Conservation (phyloP, 2,888 invertebrate species). For the Drosophila lacicola region DNA sequence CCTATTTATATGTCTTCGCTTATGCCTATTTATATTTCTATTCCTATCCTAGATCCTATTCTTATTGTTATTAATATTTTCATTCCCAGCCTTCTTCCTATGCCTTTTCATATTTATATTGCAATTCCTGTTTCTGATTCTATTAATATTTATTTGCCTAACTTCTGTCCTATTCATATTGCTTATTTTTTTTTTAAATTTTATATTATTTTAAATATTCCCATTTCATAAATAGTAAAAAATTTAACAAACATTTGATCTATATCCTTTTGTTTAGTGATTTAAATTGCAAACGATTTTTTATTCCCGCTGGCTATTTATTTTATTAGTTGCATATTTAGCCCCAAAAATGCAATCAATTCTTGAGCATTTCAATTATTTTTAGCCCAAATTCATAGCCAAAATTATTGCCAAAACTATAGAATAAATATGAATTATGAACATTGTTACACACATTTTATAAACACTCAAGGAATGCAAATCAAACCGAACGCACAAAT, state of each 20-base stretch:
- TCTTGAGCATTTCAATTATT: constrained; percentile 5
- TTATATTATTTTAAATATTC: too few relatives aligned
- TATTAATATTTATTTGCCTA: neutral
- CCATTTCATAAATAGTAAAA: too few relatives aligned
- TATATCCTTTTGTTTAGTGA: neutral
- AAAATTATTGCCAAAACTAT: constrained; percentile 22
- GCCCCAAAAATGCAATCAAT: neutral
- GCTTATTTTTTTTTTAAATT: too few relatives aligned
- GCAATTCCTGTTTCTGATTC: neutral
- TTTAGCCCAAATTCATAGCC: constrained; percentile 1
- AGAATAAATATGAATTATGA: neutral
- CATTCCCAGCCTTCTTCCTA: neutral
- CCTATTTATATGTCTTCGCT: too few relatives aligned
- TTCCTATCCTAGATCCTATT: too few relatives aligned
- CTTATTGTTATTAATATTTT: too few relatives aligned
- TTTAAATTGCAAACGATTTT: neutral
- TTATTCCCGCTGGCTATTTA: too few relatives aligned
- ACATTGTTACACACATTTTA: neutral
- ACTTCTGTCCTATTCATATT: too few relatives aligned
- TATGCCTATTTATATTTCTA: too few relatives aligned
- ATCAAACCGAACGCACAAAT: constrained; percentile 14
- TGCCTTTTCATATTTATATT: neutral
- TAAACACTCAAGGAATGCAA: neutral
- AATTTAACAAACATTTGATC: neutral
- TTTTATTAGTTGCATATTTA: constrained; percentile 3